These are phyloP conservation scores for Ennomos fuscantarius DNA, from an alignment of 2,888 invertebrate species.

Conservation along the genomic window DNA sequence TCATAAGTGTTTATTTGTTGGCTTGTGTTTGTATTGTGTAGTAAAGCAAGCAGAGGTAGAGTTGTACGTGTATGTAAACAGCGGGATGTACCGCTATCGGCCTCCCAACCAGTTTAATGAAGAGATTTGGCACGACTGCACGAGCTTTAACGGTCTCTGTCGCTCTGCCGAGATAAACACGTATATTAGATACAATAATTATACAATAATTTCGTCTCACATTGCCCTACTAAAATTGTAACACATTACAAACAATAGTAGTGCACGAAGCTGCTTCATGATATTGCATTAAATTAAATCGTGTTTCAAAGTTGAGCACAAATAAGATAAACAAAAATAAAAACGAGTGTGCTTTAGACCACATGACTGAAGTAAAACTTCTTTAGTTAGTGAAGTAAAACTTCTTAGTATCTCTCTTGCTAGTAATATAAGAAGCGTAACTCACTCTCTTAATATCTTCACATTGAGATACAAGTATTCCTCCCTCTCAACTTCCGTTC, in stretches of 20 bases:
- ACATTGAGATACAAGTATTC: too few relatives aligned
- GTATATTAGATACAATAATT: slow-evolving; percentile 43
- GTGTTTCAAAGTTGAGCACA: neutral
- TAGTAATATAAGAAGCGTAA: too few relatives aligned
- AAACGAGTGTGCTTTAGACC: too few relatives aligned
- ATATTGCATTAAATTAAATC: neutral
- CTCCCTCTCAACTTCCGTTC: too few relatives aligned
- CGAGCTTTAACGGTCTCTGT: slow-evolving; percentile 72
- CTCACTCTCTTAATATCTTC: too few relatives aligned
- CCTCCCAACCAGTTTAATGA: slow-evolving; percentile 74
- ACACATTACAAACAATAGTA: neutral
- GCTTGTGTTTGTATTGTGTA: slow-evolving; percentile 52
- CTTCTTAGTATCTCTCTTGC: too few relatives aligned
- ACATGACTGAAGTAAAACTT: too few relatives aligned
- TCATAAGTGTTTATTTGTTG: slow-evolving; percentile 50
- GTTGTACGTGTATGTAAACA: slow-evolving; percentile 59
- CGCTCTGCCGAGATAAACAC: slow-evolving; percentile 58
- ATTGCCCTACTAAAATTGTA: slow-evolving; percentile 26
- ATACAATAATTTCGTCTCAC: slow-evolving; percentile 32
- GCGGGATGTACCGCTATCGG: slow-evolving; percentile 68
- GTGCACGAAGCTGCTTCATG: neutral
- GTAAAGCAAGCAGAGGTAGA: slow-evolving; percentile 52
- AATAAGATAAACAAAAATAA: neutral
- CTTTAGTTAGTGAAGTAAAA: too few relatives aligned
- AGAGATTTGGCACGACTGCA: slow-evolving; percentile 82